These are phyloP conservation scores for Bombus picipes DNA, from an alignment of 1,140 invertebrate species.

Conservation along the genomic window DNA sequence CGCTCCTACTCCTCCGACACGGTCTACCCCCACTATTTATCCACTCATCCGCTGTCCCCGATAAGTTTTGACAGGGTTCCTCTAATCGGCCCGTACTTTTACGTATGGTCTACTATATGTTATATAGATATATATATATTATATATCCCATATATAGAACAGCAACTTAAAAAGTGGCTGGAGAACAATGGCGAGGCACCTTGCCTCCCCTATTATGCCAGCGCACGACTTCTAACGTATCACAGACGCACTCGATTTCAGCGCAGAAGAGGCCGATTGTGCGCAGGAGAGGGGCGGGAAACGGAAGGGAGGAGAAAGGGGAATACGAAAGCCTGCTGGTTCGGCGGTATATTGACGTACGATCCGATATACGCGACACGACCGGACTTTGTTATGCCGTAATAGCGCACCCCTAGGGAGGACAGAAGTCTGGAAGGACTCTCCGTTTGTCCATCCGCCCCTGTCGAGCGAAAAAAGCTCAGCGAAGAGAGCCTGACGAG, in stretches of 20 bases:
- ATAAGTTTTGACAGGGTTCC: conserved; percentile 53
- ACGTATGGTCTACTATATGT: background rate
- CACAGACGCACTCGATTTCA: conserved; percentile 57
- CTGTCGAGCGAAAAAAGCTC: conserved; percentile 73
- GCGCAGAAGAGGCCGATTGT: conserved; percentile 54
- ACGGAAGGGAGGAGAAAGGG: conserved; percentile 32
- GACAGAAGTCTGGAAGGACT: conserved; percentile 76
- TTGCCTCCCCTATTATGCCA: conserved; percentile 22
- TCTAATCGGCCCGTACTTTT: conserved; percentile 49
- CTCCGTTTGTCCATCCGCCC: conserved; percentile 68
- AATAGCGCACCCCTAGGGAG: conserved; percentile 72
- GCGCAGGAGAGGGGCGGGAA: conserved; percentile 26
- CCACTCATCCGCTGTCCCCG: conserved; percentile 37
- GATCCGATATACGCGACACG: conserved; percentile 76
- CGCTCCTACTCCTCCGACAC: conserved; percentile 15
- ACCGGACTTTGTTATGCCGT: conserved; percentile 80
- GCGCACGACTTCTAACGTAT: conserved; percentile 46
- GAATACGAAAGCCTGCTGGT: conserved; percentile 47
- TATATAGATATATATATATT: background rate
- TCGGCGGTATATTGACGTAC: conserved; percentile 75
- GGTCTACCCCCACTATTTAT: background rate
- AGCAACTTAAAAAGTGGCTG: conserved; percentile 56
- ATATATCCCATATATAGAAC: background rate
- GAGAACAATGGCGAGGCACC: conserved; percentile 57
- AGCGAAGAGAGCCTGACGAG: conserved; percentile 71